Conservation (phyloP, 2,113 vertebrate species). For the Anarhynchus alexandrinus region DNA sequence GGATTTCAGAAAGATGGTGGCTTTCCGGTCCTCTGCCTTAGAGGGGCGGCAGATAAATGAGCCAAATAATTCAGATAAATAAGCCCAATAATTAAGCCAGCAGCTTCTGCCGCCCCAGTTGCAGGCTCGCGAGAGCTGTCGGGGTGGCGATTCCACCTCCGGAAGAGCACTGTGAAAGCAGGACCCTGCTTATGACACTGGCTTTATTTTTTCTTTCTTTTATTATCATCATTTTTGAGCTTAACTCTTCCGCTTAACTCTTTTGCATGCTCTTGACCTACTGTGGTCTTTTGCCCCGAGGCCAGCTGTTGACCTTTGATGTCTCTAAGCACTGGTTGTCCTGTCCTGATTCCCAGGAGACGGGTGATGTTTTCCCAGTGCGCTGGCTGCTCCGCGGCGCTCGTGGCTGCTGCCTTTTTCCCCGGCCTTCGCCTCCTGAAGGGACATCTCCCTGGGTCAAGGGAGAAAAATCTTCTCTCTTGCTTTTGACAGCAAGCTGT, state of each 20-base stretch:
- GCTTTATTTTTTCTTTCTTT: not conserved
- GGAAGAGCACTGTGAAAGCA: not conserved
- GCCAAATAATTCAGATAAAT: not conserved
- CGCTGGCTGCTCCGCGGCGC: accelerated
- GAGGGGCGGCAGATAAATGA: not conserved
- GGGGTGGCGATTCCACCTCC: not conserved
- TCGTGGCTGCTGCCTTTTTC: accelerated
- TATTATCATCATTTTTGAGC: not conserved
- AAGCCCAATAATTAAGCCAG: not conserved
- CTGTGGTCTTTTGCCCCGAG: not conserved
- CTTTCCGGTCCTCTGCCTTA: not conserved
- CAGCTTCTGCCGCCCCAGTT: not conserved
- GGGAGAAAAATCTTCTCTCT: not conserved
- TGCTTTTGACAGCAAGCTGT: not conserved
- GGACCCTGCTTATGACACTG: not conserved
- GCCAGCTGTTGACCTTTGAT: not conserved
- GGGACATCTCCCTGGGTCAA: not conserved
- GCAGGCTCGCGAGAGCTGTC: not conserved
- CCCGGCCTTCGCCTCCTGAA: accelerated
- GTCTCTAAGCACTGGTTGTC: not conserved
- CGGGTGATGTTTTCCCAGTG: not conserved
- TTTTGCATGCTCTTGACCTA: not conserved
- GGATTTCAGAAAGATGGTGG: not conserved
- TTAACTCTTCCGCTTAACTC: not conserved
- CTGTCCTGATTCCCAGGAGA: not conserved